phyloP scores from a whole-genome alignment of 1,140 invertebrate genomes.

The Brachionus angularis region DNA sequence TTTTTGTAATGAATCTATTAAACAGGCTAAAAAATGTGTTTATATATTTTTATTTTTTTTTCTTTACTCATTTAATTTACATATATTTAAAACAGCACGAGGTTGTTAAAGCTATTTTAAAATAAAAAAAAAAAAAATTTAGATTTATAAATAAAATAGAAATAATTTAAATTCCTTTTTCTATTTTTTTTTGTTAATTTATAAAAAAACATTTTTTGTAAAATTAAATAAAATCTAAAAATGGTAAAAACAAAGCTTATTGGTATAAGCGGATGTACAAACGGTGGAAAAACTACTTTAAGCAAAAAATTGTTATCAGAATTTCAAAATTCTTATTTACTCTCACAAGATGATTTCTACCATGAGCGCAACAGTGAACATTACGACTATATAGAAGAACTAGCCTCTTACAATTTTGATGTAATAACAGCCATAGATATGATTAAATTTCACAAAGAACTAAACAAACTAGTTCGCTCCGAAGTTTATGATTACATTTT shows the following conservation, averaged over 20 bases:
- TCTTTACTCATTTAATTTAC: too few species aligned
- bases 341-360: slow-evolving; percentile 40
- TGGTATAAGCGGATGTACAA: slow-evolving; percentile 42
- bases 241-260: slow-evolving; percentile 35
- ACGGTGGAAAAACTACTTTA: slow-evolving; percentile 38
- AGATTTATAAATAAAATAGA: too few species aligned
- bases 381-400: slow-evolving; percentile 11
- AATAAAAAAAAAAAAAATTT: too few species aligned
- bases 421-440: slow-evolving; percentile 27
- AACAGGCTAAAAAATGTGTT: too few species aligned
- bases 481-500: slow-evolving; percentile 23
- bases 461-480: neutral
- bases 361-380: neutral
- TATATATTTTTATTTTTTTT: too few species aligned
- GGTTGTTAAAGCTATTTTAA: too few species aligned
- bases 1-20: too few species aligned
- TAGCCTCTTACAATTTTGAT: slow-evolving; percentile 40
- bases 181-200: too few species aligned
- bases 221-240: too few species aligned
- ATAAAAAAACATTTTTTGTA: too few species aligned
- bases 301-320: neutral
- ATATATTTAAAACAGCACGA: too few species aligned
- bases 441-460: slow-evolving; percentile 33
- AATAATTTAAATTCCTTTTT: neutral
- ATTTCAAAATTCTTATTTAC: neutral